A percentile compares a stretch with the other conserved stretches of the same genome.
Conservation (phyloP, 2,888 invertebrate species). For the Escarpia spicata region DNA sequence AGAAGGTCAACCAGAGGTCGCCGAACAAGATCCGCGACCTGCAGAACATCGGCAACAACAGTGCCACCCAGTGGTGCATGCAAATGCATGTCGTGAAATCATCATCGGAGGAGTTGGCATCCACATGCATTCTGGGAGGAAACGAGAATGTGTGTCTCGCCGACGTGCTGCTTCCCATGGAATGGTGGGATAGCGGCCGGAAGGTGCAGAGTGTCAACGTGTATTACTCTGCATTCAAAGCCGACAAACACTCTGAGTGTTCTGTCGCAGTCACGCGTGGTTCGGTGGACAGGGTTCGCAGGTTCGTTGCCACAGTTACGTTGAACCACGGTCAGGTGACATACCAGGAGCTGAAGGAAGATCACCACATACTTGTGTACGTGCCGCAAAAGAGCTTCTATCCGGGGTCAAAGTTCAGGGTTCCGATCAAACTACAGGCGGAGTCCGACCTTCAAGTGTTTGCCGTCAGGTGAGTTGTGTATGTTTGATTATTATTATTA, state of each 20-base stretch:
- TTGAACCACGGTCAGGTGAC: constrained; percentile 40
- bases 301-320: constrained; percentile 38
- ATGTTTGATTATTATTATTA: background rate
- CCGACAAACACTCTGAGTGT: constrained; percentile 56
- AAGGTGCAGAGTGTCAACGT: constrained; percentile 74
- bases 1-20: background rate
- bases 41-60: constrained; percentile 31
- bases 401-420: constrained; percentile 87
- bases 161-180: constrained; percentile 85
- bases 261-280: constrained; percentile 42
- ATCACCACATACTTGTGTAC: constrained; percentile 84
- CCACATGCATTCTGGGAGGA: constrained; percentile 93
- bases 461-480: constrained; percentile 80
- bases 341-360: constrained; percentile 85
- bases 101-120: constrained; percentile 73
- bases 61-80: constrained; percentile 50
- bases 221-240: constrained; percentile 82
- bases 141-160: constrained; percentile 85
- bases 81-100: constrained; percentile 57
- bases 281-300: constrained; percentile 7
- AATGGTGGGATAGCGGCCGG: constrained; percentile 78
- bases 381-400: constrained; percentile 89
- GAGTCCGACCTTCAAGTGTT: constrained; percentile 74
- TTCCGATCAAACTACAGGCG: constrained; percentile 82
- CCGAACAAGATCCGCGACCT: constrained; percentile 37